Conservation (phyloP, 2,797 vertebrate species). For the Sparidentex hasta region DNA sequence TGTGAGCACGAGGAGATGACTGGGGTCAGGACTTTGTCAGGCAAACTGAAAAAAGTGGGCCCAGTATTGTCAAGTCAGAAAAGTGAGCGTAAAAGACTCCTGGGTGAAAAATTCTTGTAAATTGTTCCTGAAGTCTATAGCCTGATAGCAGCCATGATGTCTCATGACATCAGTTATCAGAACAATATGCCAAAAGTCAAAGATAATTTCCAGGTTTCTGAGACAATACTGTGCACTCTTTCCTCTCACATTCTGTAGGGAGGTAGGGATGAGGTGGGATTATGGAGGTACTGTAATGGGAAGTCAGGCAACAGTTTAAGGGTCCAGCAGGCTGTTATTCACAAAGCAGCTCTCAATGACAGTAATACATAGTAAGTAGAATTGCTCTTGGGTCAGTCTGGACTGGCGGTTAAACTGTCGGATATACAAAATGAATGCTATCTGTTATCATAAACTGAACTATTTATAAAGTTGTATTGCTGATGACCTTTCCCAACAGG, state of each 20-base stretch:
- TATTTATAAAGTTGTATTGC: not conserved
- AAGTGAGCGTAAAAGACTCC: not conserved
- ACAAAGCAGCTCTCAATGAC: slow-evolving; percentile 76
- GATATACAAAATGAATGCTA: not conserved
- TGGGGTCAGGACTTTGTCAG: not conserved
- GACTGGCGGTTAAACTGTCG: slow-evolving; percentile 14
- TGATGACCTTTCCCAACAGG: not conserved
- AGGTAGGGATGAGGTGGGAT: slow-evolving; percentile 19
- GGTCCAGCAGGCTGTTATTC: slow-evolving; percentile 62
- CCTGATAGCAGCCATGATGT: too few relatives aligned
- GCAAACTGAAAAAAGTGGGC: slow-evolving; percentile 23
- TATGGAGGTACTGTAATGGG: slow-evolving; percentile 15
- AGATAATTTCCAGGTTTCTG: slow-evolving; percentile 10
- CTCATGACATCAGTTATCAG: not conserved
- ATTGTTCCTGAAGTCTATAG: not conserved
- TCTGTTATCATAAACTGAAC: not conserved
- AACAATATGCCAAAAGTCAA: not conserved
- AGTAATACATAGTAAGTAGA: slow-evolving; percentile 15
- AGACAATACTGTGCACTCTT: slow-evolving; percentile 56
- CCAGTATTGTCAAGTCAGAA: slow-evolving; percentile 47
- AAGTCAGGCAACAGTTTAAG: slow-evolving; percentile 32
- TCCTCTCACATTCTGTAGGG: not conserved
- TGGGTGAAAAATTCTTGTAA: not conserved
- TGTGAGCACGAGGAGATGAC: not conserved
- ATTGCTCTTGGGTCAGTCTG: slow-evolving; percentile 17